These are phyloP conservation scores for Ferdinandea cuprea DNA, from an alignment of 2,888 invertebrate genomes.

Conservation along the genomic window DNA sequence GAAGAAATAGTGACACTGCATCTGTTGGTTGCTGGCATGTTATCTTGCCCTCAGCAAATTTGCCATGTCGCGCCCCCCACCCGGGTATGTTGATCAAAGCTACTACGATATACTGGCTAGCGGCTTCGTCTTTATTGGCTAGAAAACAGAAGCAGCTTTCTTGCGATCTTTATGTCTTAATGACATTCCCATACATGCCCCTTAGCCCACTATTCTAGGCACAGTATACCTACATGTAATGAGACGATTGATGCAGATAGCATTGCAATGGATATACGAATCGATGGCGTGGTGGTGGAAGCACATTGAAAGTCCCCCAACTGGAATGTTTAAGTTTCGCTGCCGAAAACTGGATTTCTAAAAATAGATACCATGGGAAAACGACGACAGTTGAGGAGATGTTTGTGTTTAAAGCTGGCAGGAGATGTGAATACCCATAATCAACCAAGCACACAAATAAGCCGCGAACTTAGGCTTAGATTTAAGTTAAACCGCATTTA, in stretches of 20 bases:
- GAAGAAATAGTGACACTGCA: neutral
- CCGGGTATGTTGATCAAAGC: conserved; percentile 5
- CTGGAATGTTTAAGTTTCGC: conserved; percentile 71
- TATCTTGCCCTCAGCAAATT: conserved; percentile 31
- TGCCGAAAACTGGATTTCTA: conserved; percentile 74
- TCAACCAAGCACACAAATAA: conserved; percentile 28
- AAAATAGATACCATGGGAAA: conserved; percentile 65
- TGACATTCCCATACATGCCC: conserved; percentile 46
- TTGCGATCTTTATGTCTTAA: conserved; percentile 70
- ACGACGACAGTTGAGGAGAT: conserved; percentile 37
- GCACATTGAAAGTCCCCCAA: conserved; percentile 54
- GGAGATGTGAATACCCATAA: conserved; percentile 43
- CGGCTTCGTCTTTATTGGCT: conserved; percentile 15
- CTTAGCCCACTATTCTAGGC: conserved; percentile 11
- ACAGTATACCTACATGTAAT: conserved; percentile 27
- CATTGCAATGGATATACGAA: conserved; percentile 53
- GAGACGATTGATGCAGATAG: conserved; percentile 65
- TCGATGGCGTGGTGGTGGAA: conserved; percentile 48
- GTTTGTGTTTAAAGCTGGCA: conserved; percentile 38
- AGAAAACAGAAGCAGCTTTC: conserved; percentile 60
- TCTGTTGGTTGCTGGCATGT: neutral
- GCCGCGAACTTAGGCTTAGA: conserved; percentile 52
- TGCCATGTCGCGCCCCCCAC: conserved; percentile 1
- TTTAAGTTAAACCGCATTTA: conserved; percentile 61
- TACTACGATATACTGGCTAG: neutral